phyloP scores from a whole-genome alignment of 1,140 invertebrate genomes.

The Epicauta chinensis region DNA sequence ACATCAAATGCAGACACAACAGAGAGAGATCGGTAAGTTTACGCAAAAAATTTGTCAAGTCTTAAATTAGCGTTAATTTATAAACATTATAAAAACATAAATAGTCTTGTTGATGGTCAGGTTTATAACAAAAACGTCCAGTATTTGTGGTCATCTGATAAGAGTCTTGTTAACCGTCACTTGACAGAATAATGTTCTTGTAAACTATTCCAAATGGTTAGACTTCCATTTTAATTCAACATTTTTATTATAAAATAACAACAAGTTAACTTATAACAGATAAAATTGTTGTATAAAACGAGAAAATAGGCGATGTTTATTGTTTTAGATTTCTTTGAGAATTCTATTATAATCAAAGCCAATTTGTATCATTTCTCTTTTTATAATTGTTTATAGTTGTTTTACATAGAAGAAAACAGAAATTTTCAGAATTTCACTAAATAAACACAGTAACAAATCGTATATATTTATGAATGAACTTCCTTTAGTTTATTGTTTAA shows the following conservation, averaged over 20 bases:
- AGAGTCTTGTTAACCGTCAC: slow-evolving; percentile 18
- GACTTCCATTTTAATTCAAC: slow-evolving; percentile 11
- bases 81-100: not conserved
- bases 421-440: no score
- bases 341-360: no score
- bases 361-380: no score
- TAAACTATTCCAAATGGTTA: slow-evolving; percentile 17
- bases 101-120: no score
- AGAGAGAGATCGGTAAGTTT: slow-evolving; percentile 12
- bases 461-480: no score
- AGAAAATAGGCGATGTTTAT: no score
- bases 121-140: not conserved
- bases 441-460: no score
- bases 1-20: slow-evolving; percentile 4
- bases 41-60: not conserved
- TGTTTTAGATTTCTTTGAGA: no score
- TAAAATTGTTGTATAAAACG: not conserved
- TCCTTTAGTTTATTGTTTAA: no score
- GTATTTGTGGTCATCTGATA: slow-evolving; percentile 17
- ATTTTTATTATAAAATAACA: not conserved
- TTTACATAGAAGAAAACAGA: no score
- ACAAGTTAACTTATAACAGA: not conserved
- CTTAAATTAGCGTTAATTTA: not conserved
- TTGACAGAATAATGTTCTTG: slow-evolving; percentile 21
- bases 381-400: no score